Conservation (phyloP, 1,140 invertebrate genomes). For the Drosophila ohnishii region DNA sequence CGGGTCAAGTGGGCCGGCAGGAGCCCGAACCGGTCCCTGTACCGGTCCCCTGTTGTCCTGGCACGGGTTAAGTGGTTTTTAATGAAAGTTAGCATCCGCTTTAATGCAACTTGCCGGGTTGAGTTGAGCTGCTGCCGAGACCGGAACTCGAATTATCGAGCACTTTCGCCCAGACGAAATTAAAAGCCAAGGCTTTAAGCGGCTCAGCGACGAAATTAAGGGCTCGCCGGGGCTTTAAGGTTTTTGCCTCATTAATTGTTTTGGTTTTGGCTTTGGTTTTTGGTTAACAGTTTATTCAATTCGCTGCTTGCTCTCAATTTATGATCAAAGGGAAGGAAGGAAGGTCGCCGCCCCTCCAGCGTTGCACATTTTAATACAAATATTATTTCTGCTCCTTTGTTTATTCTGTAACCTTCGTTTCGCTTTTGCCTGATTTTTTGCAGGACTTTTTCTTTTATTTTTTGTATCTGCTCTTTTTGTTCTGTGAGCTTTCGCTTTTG, state of each 20-base stretch:
- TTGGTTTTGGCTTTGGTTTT: conserved; percentile 10
- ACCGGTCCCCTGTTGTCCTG: conserved; percentile 54
- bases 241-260: conserved; percentile 6
- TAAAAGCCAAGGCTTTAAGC: conserved; percentile 22
- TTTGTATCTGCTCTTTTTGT: conserved; percentile 6
- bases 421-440: not conserved
- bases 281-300: conserved; percentile 11
- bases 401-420: conserved; percentile 15
- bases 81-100: conserved; percentile 80
- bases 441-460: not conserved
- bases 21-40: not conserved
- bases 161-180: conserved; percentile 33
- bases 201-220: conserved; percentile 2
- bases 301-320: conserved; percentile 13
- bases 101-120: conserved; percentile 70
- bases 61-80: conserved; percentile 77
- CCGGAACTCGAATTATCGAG: conserved; percentile 33
- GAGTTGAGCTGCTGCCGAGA: conserved; percentile 51
- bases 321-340: conserved; percentile 40
- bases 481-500: conserved; percentile 43
- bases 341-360: not conserved
- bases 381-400: conserved; percentile 43
- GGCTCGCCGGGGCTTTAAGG: conserved; percentile 5
- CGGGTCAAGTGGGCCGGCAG: conserved; percentile 53
- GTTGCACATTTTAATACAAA: conserved; percentile 40